phyloP scores from a whole-genome alignment of 1,140 invertebrate species.

The Uloborus diversus region DNA sequence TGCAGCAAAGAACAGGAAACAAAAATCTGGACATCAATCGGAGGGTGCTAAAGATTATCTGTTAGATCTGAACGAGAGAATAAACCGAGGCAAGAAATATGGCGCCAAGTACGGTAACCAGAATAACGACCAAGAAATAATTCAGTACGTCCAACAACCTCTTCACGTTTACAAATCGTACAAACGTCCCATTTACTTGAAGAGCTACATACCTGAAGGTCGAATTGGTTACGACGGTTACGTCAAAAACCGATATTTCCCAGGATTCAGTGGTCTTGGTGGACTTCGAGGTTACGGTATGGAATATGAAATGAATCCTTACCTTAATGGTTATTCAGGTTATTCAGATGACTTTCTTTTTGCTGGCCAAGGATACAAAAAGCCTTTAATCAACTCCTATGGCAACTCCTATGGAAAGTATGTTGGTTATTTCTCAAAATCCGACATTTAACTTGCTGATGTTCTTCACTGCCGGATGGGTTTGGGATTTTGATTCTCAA shows the following conservation, averaged over 20 bases:
- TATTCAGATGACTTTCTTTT: too few relatives aligned
- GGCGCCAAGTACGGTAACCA: background rate
- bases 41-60: background rate
- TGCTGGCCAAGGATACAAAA: too few relatives aligned
- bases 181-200: too few relatives aligned
- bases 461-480: too few relatives aligned
- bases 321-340: background rate
- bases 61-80: background rate
- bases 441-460: too few relatives aligned
- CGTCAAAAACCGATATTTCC: background rate
- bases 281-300: slow-evolving; percentile 12
- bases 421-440: too few relatives aligned
- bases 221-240: background rate
- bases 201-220: background rate
- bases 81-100: slow-evolving; percentile 12
- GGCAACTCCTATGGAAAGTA: too few relatives aligned
- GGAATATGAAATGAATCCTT: slow-evolving; percentile 21
- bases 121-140: background rate
- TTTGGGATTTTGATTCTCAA: too few relatives aligned
- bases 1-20: slow-evolving; percentile 8
- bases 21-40: background rate
- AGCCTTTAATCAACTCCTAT: too few relatives aligned
- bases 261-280: slow-evolving; percentile 23
- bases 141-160: background rate
- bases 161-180: background rate